A percentile compares a stretch with the other conserved stretches of the same genome.
Conservation (phyloP, 2,888 invertebrate genomes). For the Craniophora ligustri region DNA sequence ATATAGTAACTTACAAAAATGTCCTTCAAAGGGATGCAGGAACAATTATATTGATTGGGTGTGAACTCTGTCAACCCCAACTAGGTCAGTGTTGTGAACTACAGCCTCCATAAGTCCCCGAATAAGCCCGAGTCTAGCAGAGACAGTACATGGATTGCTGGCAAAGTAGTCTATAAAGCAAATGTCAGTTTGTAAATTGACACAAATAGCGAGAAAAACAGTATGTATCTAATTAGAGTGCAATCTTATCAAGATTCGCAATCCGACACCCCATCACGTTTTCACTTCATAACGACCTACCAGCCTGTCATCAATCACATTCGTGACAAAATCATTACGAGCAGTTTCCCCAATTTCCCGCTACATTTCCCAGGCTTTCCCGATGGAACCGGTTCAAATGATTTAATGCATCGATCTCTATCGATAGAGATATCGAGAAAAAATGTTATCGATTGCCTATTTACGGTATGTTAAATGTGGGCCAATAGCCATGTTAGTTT, state of each 20-base stretch:
- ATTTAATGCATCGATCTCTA: slow-evolving; percentile 43
- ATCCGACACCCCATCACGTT: slow-evolving; percentile 19
- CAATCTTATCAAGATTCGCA: slow-evolving; percentile 36
- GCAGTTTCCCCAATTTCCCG: slow-evolving; percentile 57
- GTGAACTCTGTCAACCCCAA: no score
- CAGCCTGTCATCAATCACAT: slow-evolving; percentile 33
- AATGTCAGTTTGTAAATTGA: no score
- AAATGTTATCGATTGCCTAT: slow-evolving; percentile 40
- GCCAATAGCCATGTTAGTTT: slow-evolving; percentile 32
- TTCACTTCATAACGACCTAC: slow-evolving; percentile 46
- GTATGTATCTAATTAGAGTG: slow-evolving; percentile 22
- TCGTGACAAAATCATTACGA: slow-evolving; percentile 47
- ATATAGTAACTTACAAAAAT: no score
- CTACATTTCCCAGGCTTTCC: slow-evolving; percentile 62
- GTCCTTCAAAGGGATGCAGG: no score
- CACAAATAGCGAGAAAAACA: slow-evolving; percentile 10
- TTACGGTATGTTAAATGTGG: slow-evolving; percentile 51
- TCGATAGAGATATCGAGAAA: slow-evolving; percentile 28
- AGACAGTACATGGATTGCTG: no score
- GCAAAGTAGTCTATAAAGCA: no score
- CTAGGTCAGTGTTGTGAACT: no score
- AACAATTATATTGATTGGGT: no score
- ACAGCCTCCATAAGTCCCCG: no score
- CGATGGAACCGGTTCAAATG: slow-evolving; percentile 41
- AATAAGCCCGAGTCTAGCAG: no score